Conservation (phyloP, 1,140 invertebrate genomes). For the Homarus americanus region DNA sequence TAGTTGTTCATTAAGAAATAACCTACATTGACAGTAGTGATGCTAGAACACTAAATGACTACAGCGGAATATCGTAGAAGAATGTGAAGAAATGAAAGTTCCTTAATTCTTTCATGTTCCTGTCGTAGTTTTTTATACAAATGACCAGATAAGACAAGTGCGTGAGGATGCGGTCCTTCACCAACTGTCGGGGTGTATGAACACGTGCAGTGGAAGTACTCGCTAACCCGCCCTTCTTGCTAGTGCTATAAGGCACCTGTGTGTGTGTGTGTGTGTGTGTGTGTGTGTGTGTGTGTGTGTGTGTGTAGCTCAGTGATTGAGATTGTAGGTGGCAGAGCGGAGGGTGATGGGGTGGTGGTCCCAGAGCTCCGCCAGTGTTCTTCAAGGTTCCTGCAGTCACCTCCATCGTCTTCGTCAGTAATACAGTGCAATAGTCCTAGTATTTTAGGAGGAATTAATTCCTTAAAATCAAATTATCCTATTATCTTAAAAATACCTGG, state of each 20-base stretch:
- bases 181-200: not conserved
- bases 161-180: not conserved
- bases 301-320: not conserved
- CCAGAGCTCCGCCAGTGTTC: not conserved
- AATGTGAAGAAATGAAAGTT: conserved; percentile 7
- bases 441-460: not conserved
- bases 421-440: not conserved
- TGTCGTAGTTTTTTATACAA: not conserved
- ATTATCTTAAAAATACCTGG: no score
- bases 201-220: no score
- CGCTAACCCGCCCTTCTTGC: no score
- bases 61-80: not conserved
- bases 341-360: no score
- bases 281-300: not conserved
- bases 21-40: not conserved
- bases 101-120: not conserved
- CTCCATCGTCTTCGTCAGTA: not conserved
- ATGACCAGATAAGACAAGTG: not conserved
- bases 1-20: not conserved
- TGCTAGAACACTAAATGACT: not conserved
- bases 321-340: no score
- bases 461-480: not conserved
- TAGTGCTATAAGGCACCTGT: not conserved
- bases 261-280: conserved; percentile 34
- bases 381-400: not conserved